Evolutionary conservation across 2,797 vertebrate species (phyloP), one percentile per base, ranked within the genome.

Genomic region (Epinephelus coioides): DNA sequence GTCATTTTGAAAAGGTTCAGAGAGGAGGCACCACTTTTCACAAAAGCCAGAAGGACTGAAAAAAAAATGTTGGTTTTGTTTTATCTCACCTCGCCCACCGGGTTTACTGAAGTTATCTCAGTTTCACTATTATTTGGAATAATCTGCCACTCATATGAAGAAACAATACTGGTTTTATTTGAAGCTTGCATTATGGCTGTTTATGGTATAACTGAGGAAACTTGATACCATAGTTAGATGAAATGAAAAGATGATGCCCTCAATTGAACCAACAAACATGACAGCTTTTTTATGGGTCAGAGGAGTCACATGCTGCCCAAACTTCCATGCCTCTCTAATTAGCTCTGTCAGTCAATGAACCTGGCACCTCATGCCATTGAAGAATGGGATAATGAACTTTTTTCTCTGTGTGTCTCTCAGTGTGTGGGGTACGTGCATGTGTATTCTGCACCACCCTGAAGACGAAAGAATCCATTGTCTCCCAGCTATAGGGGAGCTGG

Each of bases 1-100:
- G 86, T 88, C 85, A 82, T 93, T 92, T 88, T 77, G 62, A 82
- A 81, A 86, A 88, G 79, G 81, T 85, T 94, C 86, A 90, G 54
- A 73, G 70, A 85, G 69, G 72, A 90, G 81, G 69, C 75, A 60
- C 8, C 46, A 18, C n/a, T 69, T 78, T 62, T 75, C 21, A 74
- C 44, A 73, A 78, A 81, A 86, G 78, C 27, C 11, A 71, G 17
- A 76, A 51, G 69, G 23, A 13, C 55, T n/a, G n/a, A 14, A 44
- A 43, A 43, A 40, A 43, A 43, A 43, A 60, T 69, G 30, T 18
- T 50, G 46, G 18, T 47, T 64, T 56, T 49, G 19, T 76, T 84
- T 79, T 51, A 61, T 59, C 46, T 83, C 19, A 25, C 27, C 40
- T 82, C 1, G 11, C 25, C 12, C 11, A 4, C 40, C 15, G 38